These are phyloP conservation scores for Timema podura DNA, from an alignment of 2,888 invertebrate species.

Conservation along the genomic window DNA sequence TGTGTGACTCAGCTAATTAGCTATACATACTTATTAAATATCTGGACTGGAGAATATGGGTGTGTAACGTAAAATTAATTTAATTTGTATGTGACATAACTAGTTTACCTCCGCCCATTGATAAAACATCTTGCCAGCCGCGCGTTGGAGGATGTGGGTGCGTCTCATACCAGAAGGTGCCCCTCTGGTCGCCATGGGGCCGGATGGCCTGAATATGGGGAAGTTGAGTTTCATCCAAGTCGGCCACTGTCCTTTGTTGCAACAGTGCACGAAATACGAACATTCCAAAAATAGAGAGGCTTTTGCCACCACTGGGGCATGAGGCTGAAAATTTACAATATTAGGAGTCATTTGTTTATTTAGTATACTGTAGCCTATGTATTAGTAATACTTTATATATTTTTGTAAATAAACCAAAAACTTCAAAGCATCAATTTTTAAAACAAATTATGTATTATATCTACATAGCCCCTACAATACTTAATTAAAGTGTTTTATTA, in stretches of 20 bases:
- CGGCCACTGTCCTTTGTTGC: conserved; percentile 98
- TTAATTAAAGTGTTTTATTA: no score
- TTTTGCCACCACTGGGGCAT: conserved; percentile 89
- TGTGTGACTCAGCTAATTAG: no score
- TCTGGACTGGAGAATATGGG: background rate
- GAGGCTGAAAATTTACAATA: conserved; percentile 57
- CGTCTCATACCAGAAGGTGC: conserved; percentile 57
- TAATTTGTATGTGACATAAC: background rate
- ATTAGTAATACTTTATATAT: no score
- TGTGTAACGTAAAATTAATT: background rate
- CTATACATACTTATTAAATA: no score
- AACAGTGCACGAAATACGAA: conserved; percentile 93
- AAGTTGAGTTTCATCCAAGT: conserved; percentile 92
- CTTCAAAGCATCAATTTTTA: no score
- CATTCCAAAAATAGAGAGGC: conserved; percentile 93
- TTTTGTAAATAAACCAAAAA: no score
- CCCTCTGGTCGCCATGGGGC: conserved; percentile 49
- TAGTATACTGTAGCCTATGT: no score
- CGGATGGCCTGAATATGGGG: conserved; percentile 68
- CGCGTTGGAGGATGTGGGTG: conserved; percentile 72
- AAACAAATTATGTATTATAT: no score
- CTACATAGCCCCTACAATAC: no score
- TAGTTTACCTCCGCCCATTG: conserved; percentile 85
- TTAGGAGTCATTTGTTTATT: no score
- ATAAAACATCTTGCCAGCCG: conserved; percentile 96